phyloP scores from a whole-genome alignment of 2,888 invertebrate genomes.

The Tipula helvola region DNA sequence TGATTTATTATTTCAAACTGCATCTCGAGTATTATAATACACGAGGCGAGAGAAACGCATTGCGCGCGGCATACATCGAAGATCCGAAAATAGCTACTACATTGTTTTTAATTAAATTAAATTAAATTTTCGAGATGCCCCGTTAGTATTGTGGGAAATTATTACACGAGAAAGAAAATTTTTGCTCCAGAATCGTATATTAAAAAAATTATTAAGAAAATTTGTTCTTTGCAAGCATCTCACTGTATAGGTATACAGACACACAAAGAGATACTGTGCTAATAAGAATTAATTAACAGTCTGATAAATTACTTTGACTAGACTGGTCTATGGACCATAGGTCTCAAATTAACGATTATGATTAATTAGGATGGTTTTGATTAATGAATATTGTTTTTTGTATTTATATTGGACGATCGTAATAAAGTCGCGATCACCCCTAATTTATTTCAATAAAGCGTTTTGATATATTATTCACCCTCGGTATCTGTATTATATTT shows the following conservation, averaged over 20 bases:
- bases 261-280: not conserved
- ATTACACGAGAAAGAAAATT: not conserved
- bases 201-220: not conserved
- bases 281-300: not conserved
- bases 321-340: not conserved
- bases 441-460: not conserved
- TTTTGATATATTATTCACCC: not conserved
- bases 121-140: not conserved
- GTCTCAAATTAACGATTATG: not conserved
- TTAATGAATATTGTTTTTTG: not conserved
- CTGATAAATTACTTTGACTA: not conserved
- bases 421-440: not conserved
- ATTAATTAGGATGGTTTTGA: not conserved
- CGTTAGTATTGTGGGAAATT: not conserved
- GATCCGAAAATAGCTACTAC: not conserved
- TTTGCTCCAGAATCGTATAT: not conserved
- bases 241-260: no score
- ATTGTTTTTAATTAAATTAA: not conserved
- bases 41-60: not conserved
- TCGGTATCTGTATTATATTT: not conserved
- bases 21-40: not conserved
- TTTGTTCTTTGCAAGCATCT: not conserved
- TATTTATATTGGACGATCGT: not conserved
- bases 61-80: not conserved
- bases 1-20: not conserved